Base-by-base conservation (phyloP, 2,888 invertebrate species). In the Arge pagana region DNA sequence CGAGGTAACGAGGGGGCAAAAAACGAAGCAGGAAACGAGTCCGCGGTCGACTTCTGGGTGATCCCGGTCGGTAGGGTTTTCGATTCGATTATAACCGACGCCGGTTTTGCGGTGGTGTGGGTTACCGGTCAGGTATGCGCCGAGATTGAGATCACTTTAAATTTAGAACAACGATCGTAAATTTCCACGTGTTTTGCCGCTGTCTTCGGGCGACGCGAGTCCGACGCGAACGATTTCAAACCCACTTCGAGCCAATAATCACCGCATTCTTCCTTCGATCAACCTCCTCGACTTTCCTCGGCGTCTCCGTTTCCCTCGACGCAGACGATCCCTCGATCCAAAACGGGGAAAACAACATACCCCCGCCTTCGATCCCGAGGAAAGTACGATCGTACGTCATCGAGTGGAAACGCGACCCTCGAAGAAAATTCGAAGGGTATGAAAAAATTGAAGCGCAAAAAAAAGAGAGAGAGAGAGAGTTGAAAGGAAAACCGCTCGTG, bases 11-110 rank as follows among this genome's bases (percentile, higher is more conserved):
- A n/a, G 23, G 33, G 33, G 15, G 31, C 18, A 45, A 45, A 24
- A 45, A 45, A 45, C 45, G 30, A 35, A 45, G 21, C 21, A 31
- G 45, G 21, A 45, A 35, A 45, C 45, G 35, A 45, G 45, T 45
- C 45, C 45, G n/a, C n/a, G 45, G 45, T 45, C 45, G 35, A 45
- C 45, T 45, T 45, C 45, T 45, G 45, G 45, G 45, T 45, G 45
- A 45, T 45, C 45, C 45, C 33, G 42, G 31, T 42, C 28, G 28
- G 42, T 31, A 42, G 42, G n/a, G 31, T 45, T 45, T 45, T 18
- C 33, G 45, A 45, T 45, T 33, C 45, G 45, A 45, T 45, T 45
- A 45, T 33, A 42, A 42, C 45, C 33, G 33, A 18, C 23, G 8
- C 21, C 33, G 8, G 30, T 42, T 31, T 42, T 42, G 31, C n/a